Percentiles rank a stretch among this genome's conserved stretches.
Conservation (phyloP, 2,113 vertebrate species). For the Parus major region DNA sequence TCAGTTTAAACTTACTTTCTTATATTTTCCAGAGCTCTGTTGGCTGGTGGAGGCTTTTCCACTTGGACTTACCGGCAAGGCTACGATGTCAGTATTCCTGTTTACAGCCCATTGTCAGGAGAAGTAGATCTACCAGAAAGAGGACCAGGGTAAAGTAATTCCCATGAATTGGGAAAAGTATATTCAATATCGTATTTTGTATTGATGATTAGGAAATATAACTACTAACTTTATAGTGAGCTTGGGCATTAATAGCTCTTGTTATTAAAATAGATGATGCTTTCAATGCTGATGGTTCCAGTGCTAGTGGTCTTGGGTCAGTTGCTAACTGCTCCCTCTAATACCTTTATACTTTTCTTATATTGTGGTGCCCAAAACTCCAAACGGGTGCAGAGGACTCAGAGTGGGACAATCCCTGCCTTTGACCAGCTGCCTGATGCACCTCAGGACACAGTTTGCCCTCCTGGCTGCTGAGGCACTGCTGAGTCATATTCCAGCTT, state of each 20-base stretch:
- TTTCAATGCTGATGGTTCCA: neutral
- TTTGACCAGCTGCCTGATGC: neutral
- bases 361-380: neutral
- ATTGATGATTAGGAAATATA: neutral
- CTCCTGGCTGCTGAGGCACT: neutral
- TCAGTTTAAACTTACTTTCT: neutral
- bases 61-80: constrained; percentile 98
- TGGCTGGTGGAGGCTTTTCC: constrained; percentile 96
- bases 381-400: neutral
- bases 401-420: neutral
- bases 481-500: neutral
- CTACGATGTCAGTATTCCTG: constrained; percentile 97
- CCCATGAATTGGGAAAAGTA: neutral
- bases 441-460: rapidly evolving
- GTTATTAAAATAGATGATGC: neutral
- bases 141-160: constrained; percentile 86
- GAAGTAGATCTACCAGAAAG: constrained; percentile 89
- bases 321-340: neutral
- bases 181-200: neutral
- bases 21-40: constrained; percentile 82
- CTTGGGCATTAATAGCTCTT: neutral
- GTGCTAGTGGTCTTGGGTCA: neutral
- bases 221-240: neutral
- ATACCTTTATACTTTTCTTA: neutral
- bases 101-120: constrained; percentile 90